phyloP scores from a whole-genome alignment of 1,140 invertebrate genomes.

The Pseudomyrmex concolor region DNA sequence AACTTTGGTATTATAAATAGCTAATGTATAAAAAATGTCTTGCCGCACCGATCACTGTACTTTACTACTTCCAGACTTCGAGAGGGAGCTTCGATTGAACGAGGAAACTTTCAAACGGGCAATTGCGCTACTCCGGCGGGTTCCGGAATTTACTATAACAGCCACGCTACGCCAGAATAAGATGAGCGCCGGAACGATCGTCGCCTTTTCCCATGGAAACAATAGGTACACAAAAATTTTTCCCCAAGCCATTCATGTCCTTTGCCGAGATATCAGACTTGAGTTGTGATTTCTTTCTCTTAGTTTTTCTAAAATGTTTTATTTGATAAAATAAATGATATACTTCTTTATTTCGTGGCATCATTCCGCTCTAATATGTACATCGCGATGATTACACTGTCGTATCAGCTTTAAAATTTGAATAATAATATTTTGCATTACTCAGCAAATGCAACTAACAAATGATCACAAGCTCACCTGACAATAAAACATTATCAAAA shows the following conservation, averaged over 20 bases:
- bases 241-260: too few species aligned
- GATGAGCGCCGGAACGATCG: slow-evolving; percentile 92
- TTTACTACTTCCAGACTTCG: slow-evolving; percentile 87
- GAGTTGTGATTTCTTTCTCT: slow-evolving; percentile 26
- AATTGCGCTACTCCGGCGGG: slow-evolving; percentile 88
- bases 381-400: slow-evolving; percentile 8
- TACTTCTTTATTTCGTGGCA: slow-evolving; percentile 1
- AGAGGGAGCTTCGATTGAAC: slow-evolving; percentile 90
- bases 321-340: too few species aligned
- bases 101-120: slow-evolving; percentile 88
- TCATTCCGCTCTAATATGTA: neutral
- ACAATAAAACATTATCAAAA: slow-evolving; percentile 1
- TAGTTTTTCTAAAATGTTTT: too few species aligned
- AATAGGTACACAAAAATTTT: slow-evolving; percentile 86
- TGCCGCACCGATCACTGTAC: slow-evolving; percentile 63
- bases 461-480: neutral
- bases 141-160: slow-evolving; percentile 92
- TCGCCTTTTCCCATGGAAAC: slow-evolving; percentile 92
- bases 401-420: slow-evolving; percentile 2
- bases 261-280: too few species aligned
- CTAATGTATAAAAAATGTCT: slow-evolving; percentile 6
- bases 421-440: slow-evolving; percentile 9
- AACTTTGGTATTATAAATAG: neutral
- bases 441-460: slow-evolving; percentile 3
- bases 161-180: slow-evolving; percentile 91